Base-by-base conservation (phyloP, 2,113 vertebrate species). In the Cichladusa arquata region DNA sequence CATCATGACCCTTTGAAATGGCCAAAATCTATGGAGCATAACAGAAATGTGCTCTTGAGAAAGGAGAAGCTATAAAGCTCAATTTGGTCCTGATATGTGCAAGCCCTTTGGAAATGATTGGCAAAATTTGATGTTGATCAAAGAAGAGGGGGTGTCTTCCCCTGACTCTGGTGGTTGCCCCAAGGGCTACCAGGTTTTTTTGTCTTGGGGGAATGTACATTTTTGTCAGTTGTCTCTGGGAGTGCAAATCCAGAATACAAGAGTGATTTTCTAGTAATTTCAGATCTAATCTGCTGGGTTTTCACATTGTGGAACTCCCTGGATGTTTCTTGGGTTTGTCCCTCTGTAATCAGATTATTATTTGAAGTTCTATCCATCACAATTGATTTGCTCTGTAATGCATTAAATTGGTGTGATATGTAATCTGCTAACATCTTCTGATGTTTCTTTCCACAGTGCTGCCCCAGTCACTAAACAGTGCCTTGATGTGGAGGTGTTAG, bases 341-440 rank as follows among this genome's bases (percentile, higher is more conserved):
- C 66, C 64, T 93, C 31, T 56, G 48, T 92, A 83, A 95, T 93
- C 86, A 88, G 47, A 86, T 94, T 93, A 92, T 76, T 92, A 72
- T 81, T 80, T 82, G 44, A 95, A 77, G 66, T 85, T 93, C n/a
- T 57, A 79, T 90, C 73, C 87, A 72, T 96, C 64, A 62, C 51
- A 91, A 80, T n/a, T 80, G 40, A 95, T 96, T 94, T 96, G 81
- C 65, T 47, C 60, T 81, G 38, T 67, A 90, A 94, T 62, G 62
- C 65, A 77, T 69, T 89, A 73, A 85, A 86, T 84, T 74, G 64
- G 22, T 62, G n/a, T 78, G 76, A 96, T 66, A 33, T 45, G 34
- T 38, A 64, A 84, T 80, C 33, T 86, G 85, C 72, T 97, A 44
- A 76, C 51, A 61, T 88, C 51, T 89, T 51, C 50, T 60, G 58